Conservation (phyloP, 2,113 vertebrate species). For the Petroica traversi region DNA sequence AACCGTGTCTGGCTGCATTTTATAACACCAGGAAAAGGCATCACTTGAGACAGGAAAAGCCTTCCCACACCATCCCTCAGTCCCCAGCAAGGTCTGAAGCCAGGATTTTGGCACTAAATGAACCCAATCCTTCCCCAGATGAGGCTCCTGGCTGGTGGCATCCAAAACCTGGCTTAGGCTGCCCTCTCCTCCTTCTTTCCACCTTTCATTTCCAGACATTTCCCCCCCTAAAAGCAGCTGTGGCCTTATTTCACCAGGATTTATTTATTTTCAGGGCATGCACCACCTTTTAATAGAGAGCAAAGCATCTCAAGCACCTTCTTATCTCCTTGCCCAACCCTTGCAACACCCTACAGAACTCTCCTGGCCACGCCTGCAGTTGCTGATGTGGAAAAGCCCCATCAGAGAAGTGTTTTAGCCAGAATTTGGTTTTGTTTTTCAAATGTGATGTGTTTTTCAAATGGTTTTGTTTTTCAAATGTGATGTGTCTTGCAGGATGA, state of each 20-base stretch:
- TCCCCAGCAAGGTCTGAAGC: neutral
- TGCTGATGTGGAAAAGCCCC: neutral
- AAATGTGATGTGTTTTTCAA: neutral
- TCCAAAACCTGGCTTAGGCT: neutral
- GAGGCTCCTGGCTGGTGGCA: neutral
- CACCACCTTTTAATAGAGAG: neutral
- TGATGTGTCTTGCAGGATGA: no score
- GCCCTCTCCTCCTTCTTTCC: neutral
- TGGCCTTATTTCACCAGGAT: neutral
- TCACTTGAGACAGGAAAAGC: neutral
- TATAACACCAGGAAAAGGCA: no score
- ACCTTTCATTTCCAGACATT: neutral
- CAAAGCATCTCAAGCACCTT: neutral
- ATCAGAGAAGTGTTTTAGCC: neutral
- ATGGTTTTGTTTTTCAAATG: no score
- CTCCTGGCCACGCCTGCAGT: neutral
- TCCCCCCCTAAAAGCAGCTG: neutral
- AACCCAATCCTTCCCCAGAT: neutral
- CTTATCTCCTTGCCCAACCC: neutral
- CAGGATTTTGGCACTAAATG: neutral
- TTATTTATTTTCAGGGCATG: neutral
- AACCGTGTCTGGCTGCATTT: no score
- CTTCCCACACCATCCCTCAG: neutral
- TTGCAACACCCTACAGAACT: neutral
- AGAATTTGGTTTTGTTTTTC: neutral